phyloP scores from a whole-genome alignment of 1,140 invertebrate genomes.

The Linepithema humile region DNA sequence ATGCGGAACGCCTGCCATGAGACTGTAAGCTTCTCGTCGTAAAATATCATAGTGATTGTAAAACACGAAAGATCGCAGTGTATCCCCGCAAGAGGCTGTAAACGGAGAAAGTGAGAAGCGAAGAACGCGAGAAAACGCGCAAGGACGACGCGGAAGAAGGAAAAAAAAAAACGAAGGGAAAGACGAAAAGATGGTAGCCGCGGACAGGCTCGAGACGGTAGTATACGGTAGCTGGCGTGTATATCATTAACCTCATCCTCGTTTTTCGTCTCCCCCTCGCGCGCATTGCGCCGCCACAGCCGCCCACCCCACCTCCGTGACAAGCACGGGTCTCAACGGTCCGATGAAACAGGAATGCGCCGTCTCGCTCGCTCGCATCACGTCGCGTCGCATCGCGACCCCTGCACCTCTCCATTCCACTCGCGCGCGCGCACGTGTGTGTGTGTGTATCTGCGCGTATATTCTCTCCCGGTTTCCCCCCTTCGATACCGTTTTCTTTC shows the following conservation, averaged over 20 bases:
- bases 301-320: conserved; percentile 56
- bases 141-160: not conserved
- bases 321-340: conserved; percentile 64
- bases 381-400: conserved; percentile 51
- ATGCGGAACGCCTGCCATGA: too few relatives aligned
- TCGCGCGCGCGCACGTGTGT: not conserved
- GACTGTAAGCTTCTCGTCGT: too few relatives aligned
- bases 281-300: conserved; percentile 42
- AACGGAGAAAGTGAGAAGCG: conserved; percentile 49
- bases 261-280: conserved; percentile 76
- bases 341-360: conserved; percentile 73
- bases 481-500: conserved; percentile 44
- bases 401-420: not conserved
- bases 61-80: conserved; percentile 2
- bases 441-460: not conserved
- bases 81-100: too few relatives aligned
- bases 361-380: conserved; percentile 54
- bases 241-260: conserved; percentile 83
- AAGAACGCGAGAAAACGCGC: conserved; percentile 4
- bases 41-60: too few relatives aligned
- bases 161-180: conserved; percentile 12
- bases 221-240: conserved; percentile 80
- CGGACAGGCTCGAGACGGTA: conserved; percentile 75
- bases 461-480: conserved; percentile 24
- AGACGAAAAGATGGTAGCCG: conserved; percentile 56